Evolutionary conservation across 2,797 vertebrate species (phyloP).

Genomic region (Cyprinella venusta): DNA sequence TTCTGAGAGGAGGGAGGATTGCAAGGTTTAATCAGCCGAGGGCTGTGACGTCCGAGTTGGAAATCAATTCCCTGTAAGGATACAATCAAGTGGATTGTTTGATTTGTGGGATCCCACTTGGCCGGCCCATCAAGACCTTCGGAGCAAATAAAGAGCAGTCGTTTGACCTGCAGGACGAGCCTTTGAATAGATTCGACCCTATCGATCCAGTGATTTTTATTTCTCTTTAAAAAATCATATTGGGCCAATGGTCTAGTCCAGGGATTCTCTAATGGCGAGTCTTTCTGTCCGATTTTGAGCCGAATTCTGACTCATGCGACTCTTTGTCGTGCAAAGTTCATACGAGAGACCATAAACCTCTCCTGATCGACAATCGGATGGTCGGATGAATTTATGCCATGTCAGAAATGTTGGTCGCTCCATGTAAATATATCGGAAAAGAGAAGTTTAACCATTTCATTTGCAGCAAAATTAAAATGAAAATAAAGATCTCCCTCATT

Average conservation of each 20-base stretch:
- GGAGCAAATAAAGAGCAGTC: slow-evolving; percentile 49
- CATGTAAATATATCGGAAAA: too few relatives aligned
- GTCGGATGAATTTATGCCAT: too few relatives aligned
- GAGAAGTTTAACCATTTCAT: too few relatives aligned
- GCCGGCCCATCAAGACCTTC: slow-evolving; percentile 37
- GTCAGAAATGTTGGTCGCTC: too few relatives aligned
- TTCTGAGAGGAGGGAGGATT: slow-evolving; percentile 61
- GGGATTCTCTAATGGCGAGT: background rate
- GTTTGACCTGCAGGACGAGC: slow-evolving; percentile 54
- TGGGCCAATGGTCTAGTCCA: background rate
- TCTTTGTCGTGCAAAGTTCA: too few relatives aligned
- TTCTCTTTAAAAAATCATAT: slow-evolving; percentile 28
- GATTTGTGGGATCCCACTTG: slow-evolving; percentile 68
- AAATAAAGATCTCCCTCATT: too few relatives aligned
- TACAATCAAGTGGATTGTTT: slow-evolving; percentile 72
- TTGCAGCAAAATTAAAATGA: too few relatives aligned
- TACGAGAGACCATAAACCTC: too few relatives aligned
- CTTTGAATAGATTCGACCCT: slow-evolving; percentile 59
- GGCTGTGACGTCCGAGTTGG: slow-evolving; percentile 65
- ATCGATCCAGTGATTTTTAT: slow-evolving; percentile 55
- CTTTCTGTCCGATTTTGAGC: too few relatives aligned
- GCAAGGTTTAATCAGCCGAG: slow-evolving; percentile 72
- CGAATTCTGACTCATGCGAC: too few relatives aligned
- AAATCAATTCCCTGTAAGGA: slow-evolving; percentile 76
- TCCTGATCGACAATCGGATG: too few relatives aligned